These are phyloP conservation scores for Podiceps cristatus DNA, from an alignment of 2,113 vertebrate species.

Conservation along the genomic window DNA sequence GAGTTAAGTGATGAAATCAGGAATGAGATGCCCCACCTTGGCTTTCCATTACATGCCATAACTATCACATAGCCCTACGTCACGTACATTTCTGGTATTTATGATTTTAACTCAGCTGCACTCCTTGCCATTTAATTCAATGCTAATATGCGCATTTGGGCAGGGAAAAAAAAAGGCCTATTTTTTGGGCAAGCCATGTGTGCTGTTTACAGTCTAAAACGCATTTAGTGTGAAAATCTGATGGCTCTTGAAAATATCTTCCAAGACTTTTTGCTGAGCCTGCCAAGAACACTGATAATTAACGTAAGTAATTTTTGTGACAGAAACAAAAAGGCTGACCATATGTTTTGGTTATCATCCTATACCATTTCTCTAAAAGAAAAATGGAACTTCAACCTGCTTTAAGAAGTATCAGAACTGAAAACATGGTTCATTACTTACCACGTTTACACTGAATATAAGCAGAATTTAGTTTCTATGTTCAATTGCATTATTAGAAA, in stretches of 20 bases:
- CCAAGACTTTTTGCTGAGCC: neutral
- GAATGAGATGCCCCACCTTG: neutral
- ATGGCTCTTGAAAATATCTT: neutral
- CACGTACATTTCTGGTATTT: neutral
- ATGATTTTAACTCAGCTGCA: neutral
- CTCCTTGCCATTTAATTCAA: neutral
- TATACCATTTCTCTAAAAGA: neutral
- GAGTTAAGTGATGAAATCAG: neutral
- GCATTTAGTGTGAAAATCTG: neutral
- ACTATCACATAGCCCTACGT: neutral
- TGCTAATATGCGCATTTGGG: neutral
- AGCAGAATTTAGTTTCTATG: neutral
- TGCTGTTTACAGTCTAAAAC: neutral
- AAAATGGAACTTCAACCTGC: neutral
- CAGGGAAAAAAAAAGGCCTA: neutral
- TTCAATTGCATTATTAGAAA: neutral
- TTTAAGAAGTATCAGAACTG: neutral
- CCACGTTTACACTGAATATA: neutral
- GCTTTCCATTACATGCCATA: neutral
- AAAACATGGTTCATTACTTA: neutral
- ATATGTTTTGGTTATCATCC: neutral
- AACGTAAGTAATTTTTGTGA: neutral
- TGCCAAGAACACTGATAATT: slow-evolving; percentile 18
- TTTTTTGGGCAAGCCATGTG: neutral
- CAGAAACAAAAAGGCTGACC: neutral